These are phyloP conservation scores for Grantiella picta DNA, from an alignment of 2,113 vertebrate genomes.

Conservation along the genomic window DNA sequence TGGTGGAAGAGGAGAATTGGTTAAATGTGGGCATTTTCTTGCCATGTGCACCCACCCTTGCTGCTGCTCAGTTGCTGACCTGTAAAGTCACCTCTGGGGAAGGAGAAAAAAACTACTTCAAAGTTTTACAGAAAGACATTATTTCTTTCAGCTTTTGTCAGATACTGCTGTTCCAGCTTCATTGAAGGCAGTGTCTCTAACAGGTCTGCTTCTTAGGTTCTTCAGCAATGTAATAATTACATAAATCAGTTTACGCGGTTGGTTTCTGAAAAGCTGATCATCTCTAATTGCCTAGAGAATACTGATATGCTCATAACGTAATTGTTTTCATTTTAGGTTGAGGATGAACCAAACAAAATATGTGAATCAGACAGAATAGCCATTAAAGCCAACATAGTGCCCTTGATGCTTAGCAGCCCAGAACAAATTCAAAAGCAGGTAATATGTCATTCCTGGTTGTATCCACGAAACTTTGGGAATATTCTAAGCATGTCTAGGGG, in stretches of 20 bases:
- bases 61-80: background rate
- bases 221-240: background rate
- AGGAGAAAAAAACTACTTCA: background rate
- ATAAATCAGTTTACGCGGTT: background rate
- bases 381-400: slow-evolving; percentile 97
- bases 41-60: background rate
- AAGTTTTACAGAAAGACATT: background rate
- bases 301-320: background rate
- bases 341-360: slow-evolving; percentile 97
- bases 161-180: background rate
- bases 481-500: background rate
- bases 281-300: background rate
- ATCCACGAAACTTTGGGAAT: background rate
- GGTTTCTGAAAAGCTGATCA: background rate
- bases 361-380: slow-evolving; percentile 89
- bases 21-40: background rate
- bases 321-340: slow-evolving; percentile 79
- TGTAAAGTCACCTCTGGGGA: background rate
- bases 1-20: background rate
- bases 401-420: slow-evolving; percentile 96
- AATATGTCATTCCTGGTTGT: background rate
- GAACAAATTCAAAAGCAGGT: slow-evolving; percentile 99
- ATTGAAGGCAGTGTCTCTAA: background rate
- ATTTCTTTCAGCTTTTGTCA: background rate
- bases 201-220: background rate